Base-by-base conservation (phyloP, 2,888 invertebrate species). In the Callimorpha dominula region DNA sequence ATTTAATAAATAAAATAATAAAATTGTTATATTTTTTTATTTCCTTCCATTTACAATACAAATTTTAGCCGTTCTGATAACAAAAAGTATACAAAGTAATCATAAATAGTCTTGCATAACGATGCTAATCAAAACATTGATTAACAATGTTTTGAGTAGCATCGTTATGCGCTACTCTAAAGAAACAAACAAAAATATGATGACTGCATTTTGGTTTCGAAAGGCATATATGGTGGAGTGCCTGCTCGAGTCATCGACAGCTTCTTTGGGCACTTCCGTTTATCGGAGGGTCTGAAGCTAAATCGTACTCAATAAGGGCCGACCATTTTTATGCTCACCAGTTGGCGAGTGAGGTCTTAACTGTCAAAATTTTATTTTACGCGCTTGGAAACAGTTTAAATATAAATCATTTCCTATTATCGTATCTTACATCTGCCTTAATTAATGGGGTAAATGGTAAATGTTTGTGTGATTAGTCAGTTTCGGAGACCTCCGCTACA, bases 1-100 rank as follows among this genome's bases (percentile, higher is more conserved):
- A 89, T 89, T 86, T 82, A 86, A 88, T 88, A 88, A 84, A 83
- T 85, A 81, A 81, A 81, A 50, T 70, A 70, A 77, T 76, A 65
- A 78, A 78, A 76, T 20, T 66, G 60, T 75, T 67, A 66, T 68
- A 49, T 68, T 72, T 65, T 72, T 72, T 72, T 64, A 5, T 7
- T 63, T 40, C 11, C 62, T n/a, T 31, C 57, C 9, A 9, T 31
- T 49, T 43, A 54, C 31, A 65, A 70, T 60, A 31, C 31, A 31
- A 11, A 12, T 4, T 57, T 57, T 4, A 3, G 6, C 43, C 43
- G 6, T 9, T 6, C n/a, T 54, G 6, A 57, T 20, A 20, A 20
- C 11, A 57, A n/a, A 11, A 1, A 57, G 5, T 12, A 57, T 31
- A 57, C 57, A 12, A 20, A n/a, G 31, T 31, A 31, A 31, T 2